Percentiles rank a stretch among this genome's conserved stretches.
Conservation (phyloP, 2,113 vertebrate species). For the Paralichthys olivaceus region DNA sequence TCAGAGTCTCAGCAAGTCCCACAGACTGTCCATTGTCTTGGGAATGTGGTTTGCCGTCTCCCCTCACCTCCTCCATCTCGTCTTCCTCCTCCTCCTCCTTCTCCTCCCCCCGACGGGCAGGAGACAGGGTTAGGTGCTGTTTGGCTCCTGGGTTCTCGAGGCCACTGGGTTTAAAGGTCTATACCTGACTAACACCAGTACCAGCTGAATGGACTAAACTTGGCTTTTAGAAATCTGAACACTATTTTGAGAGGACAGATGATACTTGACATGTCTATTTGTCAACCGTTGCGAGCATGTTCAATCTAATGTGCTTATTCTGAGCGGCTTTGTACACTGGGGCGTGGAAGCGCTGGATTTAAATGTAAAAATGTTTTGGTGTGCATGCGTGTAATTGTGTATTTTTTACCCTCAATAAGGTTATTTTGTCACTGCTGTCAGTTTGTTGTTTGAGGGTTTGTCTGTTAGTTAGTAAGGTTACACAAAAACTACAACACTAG, state of each 20-base stretch:
- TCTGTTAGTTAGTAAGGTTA: no score
- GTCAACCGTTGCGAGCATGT: background rate
- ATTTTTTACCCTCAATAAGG: background rate
- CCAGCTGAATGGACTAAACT: slow-evolving; percentile 46
- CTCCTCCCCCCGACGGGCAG: slow-evolving; percentile 59
- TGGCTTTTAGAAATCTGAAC: slow-evolving; percentile 27
- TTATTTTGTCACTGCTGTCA: no score
- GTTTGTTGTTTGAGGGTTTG: no score
- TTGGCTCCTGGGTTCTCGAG: slow-evolving; percentile 68
- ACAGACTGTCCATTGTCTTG: slow-evolving; percentile 82
- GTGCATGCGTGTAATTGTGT: no score
- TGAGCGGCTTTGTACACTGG: background rate
- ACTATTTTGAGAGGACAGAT: slow-evolving; percentile 17
- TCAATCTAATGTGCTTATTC: background rate
- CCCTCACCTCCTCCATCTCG: slow-evolving; percentile 50
- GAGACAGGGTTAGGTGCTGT: slow-evolving; percentile 64
- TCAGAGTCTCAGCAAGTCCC: slow-evolving; percentile 66
- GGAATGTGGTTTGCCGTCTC: slow-evolving; percentile 73
- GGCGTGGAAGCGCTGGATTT: background rate
- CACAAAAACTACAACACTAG: no score
- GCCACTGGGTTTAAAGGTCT: slow-evolving; percentile 60
- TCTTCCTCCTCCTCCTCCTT: slow-evolving; percentile 35
- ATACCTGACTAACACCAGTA: slow-evolving; percentile 35
- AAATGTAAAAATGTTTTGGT: background rate
- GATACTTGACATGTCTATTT: slow-evolving; percentile 2